Evolutionary conservation across 1,140 invertebrate genomes (phyloP).

Genomic region (Aphelinus certus): DNA sequence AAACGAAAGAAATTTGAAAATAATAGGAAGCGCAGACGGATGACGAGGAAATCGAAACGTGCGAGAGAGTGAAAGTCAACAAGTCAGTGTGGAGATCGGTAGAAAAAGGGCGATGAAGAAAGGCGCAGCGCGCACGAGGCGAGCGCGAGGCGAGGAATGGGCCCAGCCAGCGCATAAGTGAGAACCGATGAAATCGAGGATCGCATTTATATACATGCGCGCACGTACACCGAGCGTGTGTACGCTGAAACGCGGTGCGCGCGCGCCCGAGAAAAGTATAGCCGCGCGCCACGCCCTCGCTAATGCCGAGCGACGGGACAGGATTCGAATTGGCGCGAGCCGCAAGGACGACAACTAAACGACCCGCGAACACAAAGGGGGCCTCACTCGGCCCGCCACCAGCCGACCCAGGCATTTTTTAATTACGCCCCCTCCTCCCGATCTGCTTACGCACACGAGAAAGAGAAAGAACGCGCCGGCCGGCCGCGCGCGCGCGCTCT

Average conservation of each 20-base stretch:
- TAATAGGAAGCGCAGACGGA: too few species aligned
- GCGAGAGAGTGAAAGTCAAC: too few species aligned
- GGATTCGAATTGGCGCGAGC: conserved; percentile 52
- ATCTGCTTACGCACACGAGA: too few species aligned
- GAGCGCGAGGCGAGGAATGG: neutral
- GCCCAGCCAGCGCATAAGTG: too few species aligned
- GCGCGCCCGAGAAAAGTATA: neutral
- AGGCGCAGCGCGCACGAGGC: neutral
- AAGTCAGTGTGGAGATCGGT: too few species aligned
- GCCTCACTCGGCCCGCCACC: neutral
- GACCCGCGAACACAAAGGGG: conserved; percentile 47
- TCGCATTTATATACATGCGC: too few species aligned
- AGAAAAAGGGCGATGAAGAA: neutral
- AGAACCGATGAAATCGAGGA: too few species aligned
- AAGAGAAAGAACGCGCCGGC: too few species aligned
- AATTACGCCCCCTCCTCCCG: conserved; percentile 41
- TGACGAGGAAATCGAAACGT: too few species aligned
- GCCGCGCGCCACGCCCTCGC: conserved; percentile 56
- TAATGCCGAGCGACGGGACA: conserved; percentile 51
- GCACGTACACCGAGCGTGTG: too few species aligned
- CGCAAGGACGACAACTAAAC: conserved; percentile 56
- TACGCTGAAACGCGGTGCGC: neutral
- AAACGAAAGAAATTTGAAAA: too few species aligned
- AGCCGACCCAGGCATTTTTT: conserved; percentile 24
- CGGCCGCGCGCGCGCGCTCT: too few species aligned